Evolutionary conservation across 2,888 invertebrate genomes (phyloP), one percentile per base, ranked within the genome.

Genomic region (Atethmia centrago): DNA sequence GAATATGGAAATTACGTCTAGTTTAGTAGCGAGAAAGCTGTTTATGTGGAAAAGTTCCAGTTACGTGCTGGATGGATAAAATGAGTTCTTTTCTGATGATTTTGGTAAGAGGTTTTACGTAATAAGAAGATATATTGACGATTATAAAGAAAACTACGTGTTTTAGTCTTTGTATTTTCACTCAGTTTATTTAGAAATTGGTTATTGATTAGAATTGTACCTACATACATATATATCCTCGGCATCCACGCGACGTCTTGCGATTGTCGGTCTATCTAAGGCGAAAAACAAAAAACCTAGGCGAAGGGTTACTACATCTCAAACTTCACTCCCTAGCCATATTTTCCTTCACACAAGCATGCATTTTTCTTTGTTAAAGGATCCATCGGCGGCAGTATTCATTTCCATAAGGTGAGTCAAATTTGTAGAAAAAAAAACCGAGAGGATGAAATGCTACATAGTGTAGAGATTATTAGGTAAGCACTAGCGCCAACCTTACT

Each of bases 1-100:
- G 74, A 45, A 40, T 71, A 62, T 64, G 66, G 58, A 47, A 65
- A 73, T 80, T 42, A 53, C 14, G 45, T 14, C n/a, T 19, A 49
- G 51, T 59, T 63, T 55, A 55, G 28, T 40, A 40, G 40, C 7
- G 47, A 45, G 42, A 31, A 70, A 78, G 45, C 19, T 28, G 45
- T 56, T 51, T 28, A 51, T 10, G 14, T 28, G 47, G 36, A 71
- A 78, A 47, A 70, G 42, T 45, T 36, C 9, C 4, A 19, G 45
- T 19, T 12, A 42, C 8, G n/a, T 14, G 25, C 3, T 31, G 8
- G 14, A 36, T 25, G 3, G 2, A 12, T 16, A 31, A 3, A 10
- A 31, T 42, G 12, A 40, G 0, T 28, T 56, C 16, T 66, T 62
- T 61, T 9, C 19, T 40, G 12, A 9, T 19, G 9, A 25, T 3